phyloP scores from a whole-genome alignment of 2,888 invertebrate genomes.

The Tipula confusa region DNA sequence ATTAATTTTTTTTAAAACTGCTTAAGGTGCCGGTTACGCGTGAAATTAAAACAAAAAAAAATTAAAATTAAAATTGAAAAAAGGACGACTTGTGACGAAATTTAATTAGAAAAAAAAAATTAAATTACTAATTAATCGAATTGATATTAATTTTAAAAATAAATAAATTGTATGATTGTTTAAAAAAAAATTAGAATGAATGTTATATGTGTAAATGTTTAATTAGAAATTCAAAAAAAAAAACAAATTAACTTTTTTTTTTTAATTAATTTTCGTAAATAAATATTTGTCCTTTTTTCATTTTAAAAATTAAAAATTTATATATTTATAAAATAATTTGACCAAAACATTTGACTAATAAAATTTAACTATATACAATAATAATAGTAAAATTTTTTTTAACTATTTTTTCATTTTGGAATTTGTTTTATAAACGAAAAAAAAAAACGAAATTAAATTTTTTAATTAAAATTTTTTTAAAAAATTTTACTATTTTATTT shows the following conservation, averaged over 20 bases:
- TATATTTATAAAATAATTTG: slow-evolving; percentile 3
- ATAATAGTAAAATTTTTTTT: not conserved
- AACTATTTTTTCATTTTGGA: not conserved
- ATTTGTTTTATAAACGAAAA: not conserved
- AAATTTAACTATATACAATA: not conserved
- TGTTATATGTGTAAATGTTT: not conserved
- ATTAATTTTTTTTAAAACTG: not conserved
- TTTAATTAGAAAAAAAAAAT: slow-evolving; percentile 28
- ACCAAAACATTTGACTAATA: not conserved
- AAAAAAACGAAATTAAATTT: slow-evolving; percentile 15
- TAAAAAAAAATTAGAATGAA: not conserved
- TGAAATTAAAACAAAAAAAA: not conserved
- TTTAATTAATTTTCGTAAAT: not conserved
- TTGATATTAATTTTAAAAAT: slow-evolving; percentile 26
- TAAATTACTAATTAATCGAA: slow-evolving; percentile 4
- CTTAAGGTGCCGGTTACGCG: not conserved
- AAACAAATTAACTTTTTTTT: not conserved
- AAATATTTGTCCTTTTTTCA: not conserved
- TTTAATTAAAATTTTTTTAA: not conserved
- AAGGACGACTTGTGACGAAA: slow-evolving; percentile 41
- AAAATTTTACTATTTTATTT: not conserved
- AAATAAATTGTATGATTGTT: not conserved
- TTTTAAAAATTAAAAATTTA: not conserved
- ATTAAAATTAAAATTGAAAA: slow-evolving; percentile 37
- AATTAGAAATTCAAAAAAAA: not conserved